Evolutionary conservation across 2,113 vertebrate genomes (phyloP).

Genomic region (Progne subis): DNA sequence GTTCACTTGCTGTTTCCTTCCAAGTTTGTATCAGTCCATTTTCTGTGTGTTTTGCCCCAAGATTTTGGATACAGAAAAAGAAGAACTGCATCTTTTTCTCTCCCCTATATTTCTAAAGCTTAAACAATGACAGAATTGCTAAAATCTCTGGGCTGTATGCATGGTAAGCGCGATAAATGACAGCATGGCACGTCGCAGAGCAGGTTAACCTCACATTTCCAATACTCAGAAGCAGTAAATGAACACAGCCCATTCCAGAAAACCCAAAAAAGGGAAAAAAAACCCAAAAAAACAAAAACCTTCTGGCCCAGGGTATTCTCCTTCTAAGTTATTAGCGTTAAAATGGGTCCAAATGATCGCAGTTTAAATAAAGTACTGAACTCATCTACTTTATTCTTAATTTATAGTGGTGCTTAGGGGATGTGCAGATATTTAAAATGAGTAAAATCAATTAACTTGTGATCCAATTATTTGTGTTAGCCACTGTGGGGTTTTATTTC

Average conservation of each 20-base stretch:
- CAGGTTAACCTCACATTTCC: neutral
- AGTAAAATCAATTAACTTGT: slow-evolving; percentile 68
- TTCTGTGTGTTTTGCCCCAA: neutral
- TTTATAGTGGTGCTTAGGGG: slow-evolving; percentile 57
- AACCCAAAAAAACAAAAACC: too few relatives aligned
- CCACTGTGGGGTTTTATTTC: slow-evolving; percentile 39
- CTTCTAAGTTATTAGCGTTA: neutral
- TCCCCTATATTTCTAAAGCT: neutral
- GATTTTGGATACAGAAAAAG: neutral
- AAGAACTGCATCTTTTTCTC: neutral
- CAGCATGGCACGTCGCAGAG: neutral
- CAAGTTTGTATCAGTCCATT: neutral
- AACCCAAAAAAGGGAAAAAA: neutral
- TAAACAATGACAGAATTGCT: neutral
- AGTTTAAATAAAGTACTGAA: slow-evolving; percentile 69
- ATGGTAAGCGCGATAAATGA: neutral
- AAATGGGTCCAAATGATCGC: slow-evolving; percentile 8
- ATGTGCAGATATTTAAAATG: slow-evolving; percentile 63
- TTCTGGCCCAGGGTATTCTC: neutral
- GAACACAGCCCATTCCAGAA: neutral
- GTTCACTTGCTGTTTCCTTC: neutral
- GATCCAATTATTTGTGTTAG: slow-evolving; percentile 63
- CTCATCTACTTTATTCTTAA: slow-evolving; percentile 61
- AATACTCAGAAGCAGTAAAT: neutral
- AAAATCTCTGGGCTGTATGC: neutral